Percentiles rank a stretch among this genome's conserved stretches.
Conservation (phyloP, 2,888 invertebrate genomes). For the Busseola fusca region DNA sequence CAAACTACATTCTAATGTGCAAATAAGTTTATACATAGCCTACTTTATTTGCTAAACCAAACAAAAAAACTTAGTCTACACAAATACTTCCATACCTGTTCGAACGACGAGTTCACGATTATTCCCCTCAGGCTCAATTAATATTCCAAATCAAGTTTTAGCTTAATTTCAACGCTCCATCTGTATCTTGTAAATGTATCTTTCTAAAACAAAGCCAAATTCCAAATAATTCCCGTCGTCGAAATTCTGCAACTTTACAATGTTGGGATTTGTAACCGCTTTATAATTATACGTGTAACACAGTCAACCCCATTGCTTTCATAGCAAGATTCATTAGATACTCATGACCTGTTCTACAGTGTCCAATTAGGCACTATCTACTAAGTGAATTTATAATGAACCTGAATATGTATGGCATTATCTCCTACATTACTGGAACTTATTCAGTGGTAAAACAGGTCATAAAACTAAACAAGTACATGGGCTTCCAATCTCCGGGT, state of each 20-base stretch:
- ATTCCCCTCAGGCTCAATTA: conserved; percentile 15
- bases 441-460: not conserved
- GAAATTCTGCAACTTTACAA: conserved; percentile 10
- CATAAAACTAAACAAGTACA: not conserved
- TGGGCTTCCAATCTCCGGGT: conserved; percentile 42
- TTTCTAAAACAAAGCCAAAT: conserved; percentile 6
- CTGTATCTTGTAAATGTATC: too few relatives aligned
- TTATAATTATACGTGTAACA: conserved; percentile 4
- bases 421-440: not conserved
- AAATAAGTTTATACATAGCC: not conserved
- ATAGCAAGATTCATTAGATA: conserved; percentile 21
- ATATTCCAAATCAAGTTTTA: conserved; percentile 31
- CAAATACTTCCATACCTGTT: conserved; percentile 1
- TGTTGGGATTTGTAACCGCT: conserved; percentile 4
- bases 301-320: conserved; percentile 13
- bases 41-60: not conserved
- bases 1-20: not conserved
- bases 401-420: not conserved
- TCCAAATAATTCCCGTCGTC: conserved; percentile 1
- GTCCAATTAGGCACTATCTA: not conserved
- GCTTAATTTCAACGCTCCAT: conserved; percentile 13
- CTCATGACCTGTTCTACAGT: not conserved
- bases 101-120: conserved; percentile 4
- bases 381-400: not conserved
- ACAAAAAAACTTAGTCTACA: not conserved